Base-by-base conservation (phyloP, 2,888 invertebrate genomes). In the Pachliopta kotzebuea region DNA sequence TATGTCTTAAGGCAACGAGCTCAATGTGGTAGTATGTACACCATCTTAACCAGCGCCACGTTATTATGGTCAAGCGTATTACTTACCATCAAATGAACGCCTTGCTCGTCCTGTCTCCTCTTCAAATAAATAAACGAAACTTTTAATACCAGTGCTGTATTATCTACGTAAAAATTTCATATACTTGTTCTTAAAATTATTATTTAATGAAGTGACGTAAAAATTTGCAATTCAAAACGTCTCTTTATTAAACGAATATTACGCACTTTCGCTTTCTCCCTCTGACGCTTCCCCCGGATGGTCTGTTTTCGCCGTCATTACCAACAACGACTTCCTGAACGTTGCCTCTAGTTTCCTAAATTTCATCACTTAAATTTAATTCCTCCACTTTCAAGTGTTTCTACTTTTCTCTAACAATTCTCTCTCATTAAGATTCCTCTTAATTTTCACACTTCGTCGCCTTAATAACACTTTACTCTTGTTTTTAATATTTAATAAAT, bases 321-420 rank as follows among this genome's bases (percentile, higher is more conserved):
- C 50, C 60, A 37, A 60, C 50, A 50, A 64, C 29, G 52, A 56
- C 60, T 64, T 64, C 64, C 56, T 60, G 60, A 60, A 56, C 50
- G 60, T 1, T 23, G 24, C 52, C 31, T 60, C 31, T 56, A 50
- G 55, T 56, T 60, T 60, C 56, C 50, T 20, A 56, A 60, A 64
- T 52, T 59, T 58, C 63, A 49, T 58, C 58, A 54, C 58, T 63
- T 56, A 37, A 60, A 56, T 64, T 64, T 60, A 64, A 64, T 64
- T 64, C 24, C 59, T 23, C 42, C 56, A 53, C 56, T 60, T 11
- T 56, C 56, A 49, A 56, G 64, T 52, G 52, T 42, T 62, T 57
- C 56, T 62, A 52, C 60, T 52, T 42, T 60, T 42, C 56, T 64
- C 60, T 56, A 56, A 60, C 60, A 56, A 64, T 60, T 56, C 56